These are phyloP conservation scores for Lytechinus pictus DNA, from an alignment of 35 echinoderm and acorn worm genomes.

Conservation along the genomic window DNA sequence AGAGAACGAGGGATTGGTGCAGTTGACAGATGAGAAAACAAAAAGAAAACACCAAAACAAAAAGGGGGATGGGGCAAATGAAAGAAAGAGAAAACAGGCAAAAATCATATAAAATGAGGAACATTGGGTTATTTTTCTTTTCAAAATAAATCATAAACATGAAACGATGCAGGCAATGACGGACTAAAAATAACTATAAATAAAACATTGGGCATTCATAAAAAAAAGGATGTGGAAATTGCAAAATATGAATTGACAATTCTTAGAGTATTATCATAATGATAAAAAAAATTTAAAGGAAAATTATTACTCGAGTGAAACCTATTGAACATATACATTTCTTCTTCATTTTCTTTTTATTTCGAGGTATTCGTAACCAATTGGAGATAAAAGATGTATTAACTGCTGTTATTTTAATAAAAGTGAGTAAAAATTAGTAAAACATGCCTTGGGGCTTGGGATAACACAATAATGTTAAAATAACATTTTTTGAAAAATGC, in stretches of 20 bases:
- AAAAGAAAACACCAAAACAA: slow-evolving; percentile 20
- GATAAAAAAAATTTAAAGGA: no score
- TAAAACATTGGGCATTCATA: no score
- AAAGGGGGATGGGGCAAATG: neutral
- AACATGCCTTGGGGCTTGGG: neutral
- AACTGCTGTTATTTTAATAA: no score
- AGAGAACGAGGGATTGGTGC: neutral
- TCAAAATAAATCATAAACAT: neutral
- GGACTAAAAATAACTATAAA: neutral
- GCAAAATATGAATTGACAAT: no score
- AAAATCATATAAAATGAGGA: neutral
- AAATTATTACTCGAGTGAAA: no score
- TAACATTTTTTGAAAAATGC: neutral
- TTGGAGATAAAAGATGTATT: no score
- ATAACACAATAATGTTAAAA: neutral
- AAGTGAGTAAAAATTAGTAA: no score
- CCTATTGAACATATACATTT: no score
- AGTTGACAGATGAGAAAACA: neutral
- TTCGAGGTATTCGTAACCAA: no score
- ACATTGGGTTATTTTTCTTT: neutral
- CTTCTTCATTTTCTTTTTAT: no score
- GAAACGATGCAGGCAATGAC: neutral
- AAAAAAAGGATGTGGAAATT: neutral
- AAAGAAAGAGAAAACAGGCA: neutral
- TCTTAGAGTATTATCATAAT: no score